A percentile compares a stretch with the other conserved stretches of the same genome.
Conservation (phyloP, 2,113 vertebrate genomes). For the Chaetodon trifascialis region DNA sequence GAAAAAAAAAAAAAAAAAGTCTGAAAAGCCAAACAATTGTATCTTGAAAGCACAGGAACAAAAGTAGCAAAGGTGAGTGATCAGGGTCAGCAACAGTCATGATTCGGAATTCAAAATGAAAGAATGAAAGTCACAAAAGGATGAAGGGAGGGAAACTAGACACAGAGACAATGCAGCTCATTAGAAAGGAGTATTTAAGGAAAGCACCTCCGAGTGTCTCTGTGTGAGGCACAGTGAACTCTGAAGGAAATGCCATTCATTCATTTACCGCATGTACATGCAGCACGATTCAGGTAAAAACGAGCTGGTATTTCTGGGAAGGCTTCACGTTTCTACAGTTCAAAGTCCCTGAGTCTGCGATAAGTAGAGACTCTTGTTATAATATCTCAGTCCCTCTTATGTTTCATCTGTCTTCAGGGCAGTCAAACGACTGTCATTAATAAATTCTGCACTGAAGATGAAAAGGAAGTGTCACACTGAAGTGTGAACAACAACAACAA, state of each 20-base stretch:
- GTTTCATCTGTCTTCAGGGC: slow-evolving; percentile 1
- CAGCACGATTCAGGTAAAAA: slow-evolving; percentile 28
- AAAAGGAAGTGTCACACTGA: slow-evolving; percentile 1
- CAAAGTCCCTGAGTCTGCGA: neutral
- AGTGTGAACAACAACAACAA: neutral
- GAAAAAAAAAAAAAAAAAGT: slow-evolving; percentile 45
- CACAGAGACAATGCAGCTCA: slow-evolving; percentile 55
- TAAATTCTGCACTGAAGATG: slow-evolving; percentile 2
- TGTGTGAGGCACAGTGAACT: slow-evolving; percentile 52
- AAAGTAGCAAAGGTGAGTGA: slow-evolving; percentile 86
- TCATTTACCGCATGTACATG: slow-evolving; percentile 34
- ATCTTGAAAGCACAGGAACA: slow-evolving; percentile 85
- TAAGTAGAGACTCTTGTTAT: neutral
- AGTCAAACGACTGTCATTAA: slow-evolving; percentile 11
- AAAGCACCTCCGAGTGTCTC: slow-evolving; percentile 49
- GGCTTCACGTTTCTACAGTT: neutral
- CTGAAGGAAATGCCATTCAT: slow-evolving; percentile 65
- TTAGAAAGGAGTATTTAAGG: slow-evolving; percentile 70
- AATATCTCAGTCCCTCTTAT: neutral
- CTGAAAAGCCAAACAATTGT: slow-evolving; percentile 88
- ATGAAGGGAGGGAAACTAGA: slow-evolving; percentile 41
- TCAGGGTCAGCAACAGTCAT: slow-evolving; percentile 58
- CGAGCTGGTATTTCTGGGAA: slow-evolving; percentile 29
- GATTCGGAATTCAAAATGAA: slow-evolving; percentile 62
- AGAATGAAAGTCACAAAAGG: slow-evolving; percentile 64